Percentiles rank a stretch among this genome's conserved stretches.
Evolutionary conservation across 2,888 invertebrate species (phyloP).

Genomic region (Celastrina argiolus): DNA sequence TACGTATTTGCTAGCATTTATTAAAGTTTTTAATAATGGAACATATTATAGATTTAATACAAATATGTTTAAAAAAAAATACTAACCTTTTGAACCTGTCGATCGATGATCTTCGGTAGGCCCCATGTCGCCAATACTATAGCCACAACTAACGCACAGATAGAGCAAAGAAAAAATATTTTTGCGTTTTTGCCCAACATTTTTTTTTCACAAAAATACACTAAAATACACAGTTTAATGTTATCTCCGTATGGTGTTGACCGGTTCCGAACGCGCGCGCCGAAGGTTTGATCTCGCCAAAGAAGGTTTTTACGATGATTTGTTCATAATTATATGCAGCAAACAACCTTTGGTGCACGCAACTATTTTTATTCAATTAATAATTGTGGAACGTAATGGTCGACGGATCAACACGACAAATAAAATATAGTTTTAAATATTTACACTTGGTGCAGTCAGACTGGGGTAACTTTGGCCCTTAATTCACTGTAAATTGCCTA

Average conservation of each 20-base stretch:
- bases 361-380: neutral
- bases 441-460: too few relatives aligned
- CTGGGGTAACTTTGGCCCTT: too few relatives aligned
- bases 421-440: neutral
- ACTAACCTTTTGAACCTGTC: constrained; percentile 70
- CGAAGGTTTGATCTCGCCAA: constrained; percentile 2
- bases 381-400: neutral
- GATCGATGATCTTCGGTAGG: constrained; percentile 64
- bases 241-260: neutral
- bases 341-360: constrained; percentile 9
- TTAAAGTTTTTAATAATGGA: too few relatives aligned
- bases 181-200: constrained; percentile 62
- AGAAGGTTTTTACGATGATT: neutral
- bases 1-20: too few relatives aligned
- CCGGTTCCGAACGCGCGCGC: neutral
- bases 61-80: neutral
- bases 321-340: constrained; percentile 12
- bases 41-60: neutral
- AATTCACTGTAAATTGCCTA: too few relatives aligned
- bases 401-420: neutral
- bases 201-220: constrained; percentile 28
- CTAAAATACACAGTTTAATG: neutral
- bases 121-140: constrained; percentile 69
- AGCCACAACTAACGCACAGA: constrained; percentile 55
- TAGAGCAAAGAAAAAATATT: constrained; percentile 50